Evolutionary conservation across 1,140 invertebrate genomes (phyloP), one percentile per base, ranked within the genome.

Genomic region (Drosophila punjabiensis): DNA sequence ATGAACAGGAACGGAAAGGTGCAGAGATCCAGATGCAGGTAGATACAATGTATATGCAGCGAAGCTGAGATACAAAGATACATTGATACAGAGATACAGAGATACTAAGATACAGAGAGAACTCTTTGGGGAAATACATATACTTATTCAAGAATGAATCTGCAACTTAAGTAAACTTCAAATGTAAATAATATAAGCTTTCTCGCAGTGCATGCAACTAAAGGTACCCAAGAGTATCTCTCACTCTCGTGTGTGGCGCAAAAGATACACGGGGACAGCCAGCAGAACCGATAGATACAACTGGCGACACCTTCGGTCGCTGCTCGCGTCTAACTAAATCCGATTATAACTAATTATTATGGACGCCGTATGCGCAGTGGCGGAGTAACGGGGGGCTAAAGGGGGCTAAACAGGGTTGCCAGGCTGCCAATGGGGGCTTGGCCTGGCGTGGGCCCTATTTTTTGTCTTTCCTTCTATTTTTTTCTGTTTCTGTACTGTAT

Each of bases 261-360:
- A 53, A 45, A 69, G 41, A 30, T 63, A 65, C 58, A 67, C 41
- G 41, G 18, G 58, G 9, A 55, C n/a, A 13, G 56, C 56, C n/a
- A 13, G 56, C 56, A 35, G 16, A 20, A 47, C 24, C 32, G 33
- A 55, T 47, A 63, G 39, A 67, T 60, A 48, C 59, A 56, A 52
- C 82, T 74, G 70, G 81, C 84, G 84, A 87, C 83, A 87, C 83
- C 83, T 88, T 88, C 85, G 52, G 24, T 24, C 24, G 1, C 60
- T 56, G 35, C 35, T 52, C n/a, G 64, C 37, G 50, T 65, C 78
- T 53, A 78, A 89, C 81, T 66, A 89, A 89, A 89, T 89, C 85
- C 85, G 85, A 89, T 89, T 89, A 89, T 89, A 89, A 89, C 85
- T 89, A 89, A 89, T 89, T 89, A 89, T 89, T 85, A 77, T 89